Conservation (phyloP, 2,797 vertebrate species). For the Miichthys miiuy region DNA sequence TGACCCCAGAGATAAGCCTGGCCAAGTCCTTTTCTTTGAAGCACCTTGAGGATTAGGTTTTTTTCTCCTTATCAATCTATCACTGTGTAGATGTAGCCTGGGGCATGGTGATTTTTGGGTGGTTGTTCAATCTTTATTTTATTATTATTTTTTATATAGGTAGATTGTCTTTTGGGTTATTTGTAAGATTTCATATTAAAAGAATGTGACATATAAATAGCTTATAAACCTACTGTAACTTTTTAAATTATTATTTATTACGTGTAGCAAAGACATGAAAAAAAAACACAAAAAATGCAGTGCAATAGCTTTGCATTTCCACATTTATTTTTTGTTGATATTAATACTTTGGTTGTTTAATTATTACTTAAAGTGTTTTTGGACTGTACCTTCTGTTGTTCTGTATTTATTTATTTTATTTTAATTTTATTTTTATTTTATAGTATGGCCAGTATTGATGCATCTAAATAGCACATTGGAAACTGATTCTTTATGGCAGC, state of each 20-base stretch:
- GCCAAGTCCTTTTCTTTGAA: conserved; percentile 51
- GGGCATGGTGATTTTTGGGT: conserved; percentile 24
- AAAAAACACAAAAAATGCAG: background rate
- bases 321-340: background rate
- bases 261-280: background rate
- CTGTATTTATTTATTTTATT: too few relatives aligned
- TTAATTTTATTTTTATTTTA: too few relatives aligned
- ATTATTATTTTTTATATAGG: too few relatives aligned
- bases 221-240: too few relatives aligned
- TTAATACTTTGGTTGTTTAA: background rate
- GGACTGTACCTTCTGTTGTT: background rate
- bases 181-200: background rate
- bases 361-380: background rate
- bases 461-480: too few relatives aligned
- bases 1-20: conserved; percentile 65
- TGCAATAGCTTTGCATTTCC: background rate
- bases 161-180: background rate
- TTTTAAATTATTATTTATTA: too few relatives aligned
- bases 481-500: too few relatives aligned
- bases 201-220: too few relatives aligned
- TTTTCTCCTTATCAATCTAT: conserved; percentile 44
- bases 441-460: too few relatives aligned
- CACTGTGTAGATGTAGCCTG: conserved; percentile 2
- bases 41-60: conserved; percentile 59
- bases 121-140: background rate